Evolutionary conservation across 2,113 vertebrate genomes (phyloP), one percentile per base, ranked within the genome.

Genomic region (Pygoscelis adeliae): DNA sequence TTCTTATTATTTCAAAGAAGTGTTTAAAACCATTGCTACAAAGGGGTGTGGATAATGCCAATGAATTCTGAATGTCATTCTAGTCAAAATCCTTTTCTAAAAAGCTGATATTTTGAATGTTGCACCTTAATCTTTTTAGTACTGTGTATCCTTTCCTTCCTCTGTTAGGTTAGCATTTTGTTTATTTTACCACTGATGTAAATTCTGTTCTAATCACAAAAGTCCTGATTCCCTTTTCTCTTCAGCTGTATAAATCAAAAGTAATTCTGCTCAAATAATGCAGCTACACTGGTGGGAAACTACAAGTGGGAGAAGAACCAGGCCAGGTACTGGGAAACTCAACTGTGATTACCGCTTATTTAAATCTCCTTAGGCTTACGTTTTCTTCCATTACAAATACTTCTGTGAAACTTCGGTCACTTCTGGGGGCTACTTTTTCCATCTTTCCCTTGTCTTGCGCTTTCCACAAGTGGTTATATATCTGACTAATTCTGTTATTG

Each of bases 211-310:
- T 83, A 44, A 62, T 85, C 59, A 22, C 4, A 21, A 59, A 91
- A 92, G 73, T 42, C 32, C 53, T 7, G 47, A 83, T 91, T 94
- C 53, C 38, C 18, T 91, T 91, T 93, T 91, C 58, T 69, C 44
- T 92, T 91, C 38, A 87, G 58, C 32, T 80, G 32, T 82, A 46
- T 89, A 93, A 94, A 79, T 82, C 49, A 83, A 85, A 91, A 95
- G 10, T 86, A 82, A 76, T 76, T 96, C 44, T 90, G 49, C 50
- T 91, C 3, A 5, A 94, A 72, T 93, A 94, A 47, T 88, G 49
- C 49, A 93, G 66, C 85, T 87, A n/a, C n/a, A 40, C 59, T 93
- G 11, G 20, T 93, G 36, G 53, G 50, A 83, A 94, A 46, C 17
- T 49, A n/a, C 25, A 87, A 46, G 23, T 91, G 56, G 69, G 69